A percentile compares a stretch with the other conserved stretches of the same genome.
Conservation (phyloP, 92 coral and sea anemone genomes). For the Pocillopora grandis region DNA sequence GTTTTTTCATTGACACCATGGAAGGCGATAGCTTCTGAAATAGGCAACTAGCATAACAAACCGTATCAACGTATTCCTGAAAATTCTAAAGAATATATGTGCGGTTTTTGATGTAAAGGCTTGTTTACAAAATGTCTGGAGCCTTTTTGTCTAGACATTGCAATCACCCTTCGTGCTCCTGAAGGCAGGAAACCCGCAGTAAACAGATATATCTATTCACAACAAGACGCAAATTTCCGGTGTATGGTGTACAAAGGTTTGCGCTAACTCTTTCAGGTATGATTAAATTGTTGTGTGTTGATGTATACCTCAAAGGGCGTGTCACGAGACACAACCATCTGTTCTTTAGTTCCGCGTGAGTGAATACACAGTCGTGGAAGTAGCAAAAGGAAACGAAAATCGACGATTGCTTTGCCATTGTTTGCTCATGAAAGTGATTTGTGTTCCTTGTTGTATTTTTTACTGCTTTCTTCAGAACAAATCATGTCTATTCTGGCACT, state of each 20-base stretch:
- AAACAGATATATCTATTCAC: slow-evolving; percentile 30
- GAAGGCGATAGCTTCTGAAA: background rate
- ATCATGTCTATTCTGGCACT: background rate
- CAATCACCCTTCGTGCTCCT: slow-evolving; percentile 13
- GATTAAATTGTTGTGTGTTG: slow-evolving; percentile 8
- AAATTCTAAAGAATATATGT: background rate
- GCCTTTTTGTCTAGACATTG: slow-evolving; percentile 40
- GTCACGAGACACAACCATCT: background rate
- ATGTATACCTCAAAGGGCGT: background rate
- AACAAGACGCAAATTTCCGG: slow-evolving; percentile 35
- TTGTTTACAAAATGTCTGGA: slow-evolving; percentile 27
- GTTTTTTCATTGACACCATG: background rate
- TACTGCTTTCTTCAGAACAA: background rate
- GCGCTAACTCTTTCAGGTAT: slow-evolving; percentile 33
- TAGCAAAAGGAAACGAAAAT: slow-evolving; percentile 15
- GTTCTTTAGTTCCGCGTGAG: slow-evolving; percentile 23
- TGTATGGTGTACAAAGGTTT: slow-evolving; percentile 7
- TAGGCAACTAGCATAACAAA: background rate
- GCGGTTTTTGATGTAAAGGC: background rate
- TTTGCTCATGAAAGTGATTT: background rate
- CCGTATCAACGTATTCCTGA: background rate
- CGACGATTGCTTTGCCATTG: slow-evolving; percentile 28
- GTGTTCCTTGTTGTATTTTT: background rate
- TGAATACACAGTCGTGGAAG: slow-evolving; percentile 11
- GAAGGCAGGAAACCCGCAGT: slow-evolving; percentile 11